A percentile compares a stretch with the other conserved stretches of the same genome.
Conservation (phyloP, 2,888 invertebrate genomes). For the Cremastobaeus sp. region DNA sequence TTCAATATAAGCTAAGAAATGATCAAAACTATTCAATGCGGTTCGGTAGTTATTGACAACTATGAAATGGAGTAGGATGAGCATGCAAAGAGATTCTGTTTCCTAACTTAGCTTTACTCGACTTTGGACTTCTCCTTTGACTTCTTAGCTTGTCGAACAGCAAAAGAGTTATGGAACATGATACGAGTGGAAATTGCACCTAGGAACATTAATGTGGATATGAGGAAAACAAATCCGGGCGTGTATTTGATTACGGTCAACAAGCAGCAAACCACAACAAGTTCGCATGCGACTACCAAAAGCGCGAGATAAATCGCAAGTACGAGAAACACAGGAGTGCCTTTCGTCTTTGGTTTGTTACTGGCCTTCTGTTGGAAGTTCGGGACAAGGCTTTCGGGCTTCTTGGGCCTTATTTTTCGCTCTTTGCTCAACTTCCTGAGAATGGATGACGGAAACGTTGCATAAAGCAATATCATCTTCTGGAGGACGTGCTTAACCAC, state of each 20-base stretch:
- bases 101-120: constrained; percentile 31
- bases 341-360: constrained; percentile 65
- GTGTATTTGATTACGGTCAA: constrained; percentile 71
- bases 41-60: too few species aligned
- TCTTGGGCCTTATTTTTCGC: constrained; percentile 14
- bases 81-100: constrained; percentile 18
- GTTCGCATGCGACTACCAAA: constrained; percentile 68
- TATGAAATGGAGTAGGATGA: constrained; percentile 22
- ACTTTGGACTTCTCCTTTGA: constrained; percentile 69
- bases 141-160: constrained; percentile 59
- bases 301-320: constrained; percentile 72
- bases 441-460: constrained; percentile 63
- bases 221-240: constrained; percentile 74
- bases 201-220: constrained; percentile 70
- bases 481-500: constrained; percentile 66
- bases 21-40: too few species aligned
- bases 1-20: too few species aligned
- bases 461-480: constrained; percentile 67
- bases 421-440: constrained; percentile 21
- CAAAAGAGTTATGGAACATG: constrained; percentile 66
- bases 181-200: constrained; percentile 72
- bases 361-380: not conserved
- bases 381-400: not conserved
- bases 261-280: constrained; percentile 68
- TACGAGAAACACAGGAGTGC: constrained; percentile 64